phyloP scores from a whole-genome alignment of 2,113 vertebrate genomes.

The Oophaga pumilio region DNA sequence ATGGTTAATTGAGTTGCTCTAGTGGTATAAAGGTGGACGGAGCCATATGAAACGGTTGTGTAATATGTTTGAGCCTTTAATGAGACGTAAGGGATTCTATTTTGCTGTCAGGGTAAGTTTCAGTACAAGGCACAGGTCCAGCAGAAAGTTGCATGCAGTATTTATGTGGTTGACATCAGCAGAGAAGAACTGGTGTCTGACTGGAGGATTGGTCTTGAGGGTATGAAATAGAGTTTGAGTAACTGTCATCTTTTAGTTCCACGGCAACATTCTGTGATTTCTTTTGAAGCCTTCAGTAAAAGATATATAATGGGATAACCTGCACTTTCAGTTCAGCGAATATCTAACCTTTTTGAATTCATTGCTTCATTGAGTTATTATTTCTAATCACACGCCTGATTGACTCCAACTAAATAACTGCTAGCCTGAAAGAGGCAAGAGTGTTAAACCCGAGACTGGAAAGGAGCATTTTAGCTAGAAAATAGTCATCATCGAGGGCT shows the following conservation, averaged over 20 bases:
- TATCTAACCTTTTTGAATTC: slow-evolving; percentile 71
- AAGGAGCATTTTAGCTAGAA: slow-evolving; percentile 70
- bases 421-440: slow-evolving; percentile 65
- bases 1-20: background rate
- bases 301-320: slow-evolving; percentile 62
- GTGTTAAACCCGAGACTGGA: slow-evolving; percentile 71
- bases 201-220: slow-evolving; percentile 29
- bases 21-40: background rate
- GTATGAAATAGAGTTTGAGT: slow-evolving; percentile 59
- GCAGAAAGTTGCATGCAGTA: background rate
- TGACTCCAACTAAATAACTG: slow-evolving; percentile 71
- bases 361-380: slow-evolving; percentile 71
- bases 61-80: background rate
- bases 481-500: slow-evolving; percentile 66
- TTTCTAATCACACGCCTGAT: slow-evolving; percentile 75
- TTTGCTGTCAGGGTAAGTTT: slow-evolving; percentile 22
- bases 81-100: slow-evolving; percentile 13
- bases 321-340: slow-evolving; percentile 62
- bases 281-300: slow-evolving; percentile 59
- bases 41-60: background rate
- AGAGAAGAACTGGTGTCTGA: slow-evolving; percentile 50
- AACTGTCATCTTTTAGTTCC: slow-evolving; percentile 51
- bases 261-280: slow-evolving; percentile 51
- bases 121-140: slow-evolving; percentile 29
- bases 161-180: slow-evolving; percentile 29